Percentiles rank a stretch among this genome's conserved stretches.
Evolutionary conservation across 2,797 vertebrate genomes (phyloP).

Genomic region (Momotus momota): DNA sequence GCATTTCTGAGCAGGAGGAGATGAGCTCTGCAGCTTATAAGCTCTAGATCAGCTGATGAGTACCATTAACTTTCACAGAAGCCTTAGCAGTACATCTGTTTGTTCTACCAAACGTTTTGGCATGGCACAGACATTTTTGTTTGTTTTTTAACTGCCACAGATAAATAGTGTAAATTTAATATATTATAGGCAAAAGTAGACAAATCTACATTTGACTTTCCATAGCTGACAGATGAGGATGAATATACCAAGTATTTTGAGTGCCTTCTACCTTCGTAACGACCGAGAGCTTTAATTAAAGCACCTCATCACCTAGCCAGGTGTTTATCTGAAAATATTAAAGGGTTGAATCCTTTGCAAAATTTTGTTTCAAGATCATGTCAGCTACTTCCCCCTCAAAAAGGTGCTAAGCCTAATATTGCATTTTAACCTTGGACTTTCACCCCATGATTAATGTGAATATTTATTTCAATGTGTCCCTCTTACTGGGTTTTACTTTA

Average conservation of each 20-base stretch:
- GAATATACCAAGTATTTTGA: constrained; percentile 60
- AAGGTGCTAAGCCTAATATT: constrained; percentile 76
- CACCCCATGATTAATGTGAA: constrained; percentile 82
- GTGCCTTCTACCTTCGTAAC: constrained; percentile 79
- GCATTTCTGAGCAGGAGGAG: not conserved
- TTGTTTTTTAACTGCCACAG: constrained; percentile 27
- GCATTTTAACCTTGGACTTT: constrained; percentile 74
- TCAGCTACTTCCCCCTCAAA: constrained; percentile 70
- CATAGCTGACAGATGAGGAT: constrained; percentile 54
- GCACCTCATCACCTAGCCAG: constrained; percentile 41
- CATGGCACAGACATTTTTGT: constrained; percentile 18
- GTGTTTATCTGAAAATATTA: constrained; percentile 12
- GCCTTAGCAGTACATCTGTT: constrained; percentile 37
- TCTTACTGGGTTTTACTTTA: constrained; percentile 66
- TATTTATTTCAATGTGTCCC: constrained; percentile 79
- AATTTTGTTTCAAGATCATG: constrained; percentile 49
- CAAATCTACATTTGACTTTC: constrained; percentile 34
- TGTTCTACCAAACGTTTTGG: constrained; percentile 42
- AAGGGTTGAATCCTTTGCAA: constrained; percentile 54
- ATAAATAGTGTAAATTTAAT: constrained; percentile 47
- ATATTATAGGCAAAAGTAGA: constrained; percentile 43
- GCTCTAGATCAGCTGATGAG: not conserved
- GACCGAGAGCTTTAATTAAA: constrained; percentile 79
- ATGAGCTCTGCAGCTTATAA: not conserved
- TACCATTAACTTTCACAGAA: constrained; percentile 8